These are phyloP conservation scores for Pseudochromis fuscus DNA, from an alignment of 2,797 vertebrate species.

Conservation along the genomic window DNA sequence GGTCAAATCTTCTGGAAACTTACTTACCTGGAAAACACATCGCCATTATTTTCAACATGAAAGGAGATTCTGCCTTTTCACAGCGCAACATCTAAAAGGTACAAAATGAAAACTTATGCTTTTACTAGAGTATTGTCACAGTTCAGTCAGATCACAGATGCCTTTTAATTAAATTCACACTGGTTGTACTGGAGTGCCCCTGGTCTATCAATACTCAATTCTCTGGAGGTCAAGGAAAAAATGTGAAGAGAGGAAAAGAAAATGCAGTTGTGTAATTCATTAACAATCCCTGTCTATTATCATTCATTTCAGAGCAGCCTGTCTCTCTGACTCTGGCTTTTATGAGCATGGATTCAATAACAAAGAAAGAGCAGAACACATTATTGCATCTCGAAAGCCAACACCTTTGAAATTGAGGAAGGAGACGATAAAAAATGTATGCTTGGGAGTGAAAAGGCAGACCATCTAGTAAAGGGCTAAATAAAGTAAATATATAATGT, in stretches of 20 bases:
- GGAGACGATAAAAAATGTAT: slow-evolving; percentile 79
- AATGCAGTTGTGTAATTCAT: neutral
- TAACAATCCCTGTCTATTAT: neutral
- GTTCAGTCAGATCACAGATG: neutral
- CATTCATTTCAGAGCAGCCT: too few relatives aligned
- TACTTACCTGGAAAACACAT: neutral
- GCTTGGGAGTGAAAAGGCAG: slow-evolving; percentile 66
- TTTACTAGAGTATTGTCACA: neutral
- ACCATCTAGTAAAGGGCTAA: slow-evolving; percentile 68
- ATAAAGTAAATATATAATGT: slow-evolving; percentile 82
- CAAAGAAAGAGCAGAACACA: slow-evolving; percentile 34
- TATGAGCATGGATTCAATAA: slow-evolving; percentile 49
- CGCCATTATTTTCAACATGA: neutral
- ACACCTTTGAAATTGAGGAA: slow-evolving; percentile 69
- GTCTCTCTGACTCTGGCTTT: too few relatives aligned
- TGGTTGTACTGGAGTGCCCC: neutral
- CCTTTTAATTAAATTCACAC: neutral
- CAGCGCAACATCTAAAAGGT: neutral
- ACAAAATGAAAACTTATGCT: neutral
- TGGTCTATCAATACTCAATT: neutral
- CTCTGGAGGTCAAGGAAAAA: neutral
- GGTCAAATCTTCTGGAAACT: neutral
- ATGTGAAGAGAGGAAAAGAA: neutral
- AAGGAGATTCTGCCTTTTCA: neutral
- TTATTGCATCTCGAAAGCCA: slow-evolving; percentile 46